Conservation (phyloP, 1,140 invertebrate species). For the Brachionus manjavacas region DNA sequence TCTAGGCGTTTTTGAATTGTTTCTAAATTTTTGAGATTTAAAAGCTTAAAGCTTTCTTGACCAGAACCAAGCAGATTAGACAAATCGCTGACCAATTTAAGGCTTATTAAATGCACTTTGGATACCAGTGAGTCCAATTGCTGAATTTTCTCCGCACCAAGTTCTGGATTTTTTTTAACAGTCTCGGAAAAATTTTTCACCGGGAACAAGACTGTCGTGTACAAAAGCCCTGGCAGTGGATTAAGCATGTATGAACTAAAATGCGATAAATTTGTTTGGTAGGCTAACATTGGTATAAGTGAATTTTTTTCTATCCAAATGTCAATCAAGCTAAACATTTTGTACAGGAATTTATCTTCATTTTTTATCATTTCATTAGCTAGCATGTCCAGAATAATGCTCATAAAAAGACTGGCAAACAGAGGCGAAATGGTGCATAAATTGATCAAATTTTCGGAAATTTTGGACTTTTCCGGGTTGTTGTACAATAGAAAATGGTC, state of each 20-base stretch:
- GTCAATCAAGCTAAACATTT: slow-evolving; percentile 22
- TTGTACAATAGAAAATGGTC: slow-evolving; percentile 11
- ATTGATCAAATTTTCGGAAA: background rate
- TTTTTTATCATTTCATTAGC: slow-evolving; percentile 21
- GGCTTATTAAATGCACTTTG: slow-evolving; percentile 7
- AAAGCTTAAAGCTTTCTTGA: slow-evolving; percentile 5
- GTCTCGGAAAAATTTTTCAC: background rate
- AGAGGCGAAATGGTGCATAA: background rate
- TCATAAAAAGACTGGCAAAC: slow-evolving; percentile 36
- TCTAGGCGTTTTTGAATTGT: background rate
- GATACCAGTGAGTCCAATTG: background rate
- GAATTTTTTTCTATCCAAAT: slow-evolving; percentile 31
- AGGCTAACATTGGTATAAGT: background rate
- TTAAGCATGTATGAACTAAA: slow-evolving; percentile 37
- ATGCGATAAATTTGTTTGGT: slow-evolving; percentile 26
- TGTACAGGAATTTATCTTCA: background rate
- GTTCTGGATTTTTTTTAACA: background rate
- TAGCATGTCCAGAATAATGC: slow-evolving; percentile 34
- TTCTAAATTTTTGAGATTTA: slow-evolving; percentile 31
- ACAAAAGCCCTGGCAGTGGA: slow-evolving; percentile 11
- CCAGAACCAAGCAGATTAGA: background rate
- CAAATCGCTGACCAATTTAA: slow-evolving; percentile 1
- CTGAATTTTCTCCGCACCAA: background rate
- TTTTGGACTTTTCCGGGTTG: background rate
- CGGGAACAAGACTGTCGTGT: background rate